Base-by-base conservation (phyloP, 2,113 vertebrate species). In the Lepidiolamprologus cunningtoni region DNA sequence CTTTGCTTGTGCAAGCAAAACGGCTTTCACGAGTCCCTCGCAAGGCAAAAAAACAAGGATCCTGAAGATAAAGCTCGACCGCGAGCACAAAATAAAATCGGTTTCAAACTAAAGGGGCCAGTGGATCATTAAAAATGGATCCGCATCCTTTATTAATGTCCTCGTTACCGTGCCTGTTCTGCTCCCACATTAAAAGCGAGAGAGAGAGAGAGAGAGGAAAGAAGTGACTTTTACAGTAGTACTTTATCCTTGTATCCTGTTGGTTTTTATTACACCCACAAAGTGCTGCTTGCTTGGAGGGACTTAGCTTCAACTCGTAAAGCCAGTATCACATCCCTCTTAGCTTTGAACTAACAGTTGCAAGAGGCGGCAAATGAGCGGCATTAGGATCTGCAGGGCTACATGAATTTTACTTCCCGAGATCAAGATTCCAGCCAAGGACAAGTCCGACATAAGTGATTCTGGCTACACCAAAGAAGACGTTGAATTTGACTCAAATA, bases 61-160 rank as follows among this genome's bases (percentile, higher is more conserved):
- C 81, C 11, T n/a, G 35, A 86, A 35, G 13, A 33, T 47, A 81
- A 54, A 90, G 84, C 78, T 82, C 89, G 14, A 82, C 33, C 52
- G n/a, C 3, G 9, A 85, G 86, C 88, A 88, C 10, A 12, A 82
- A 87, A 17, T 68, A 82, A 87, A 92, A 88, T 89, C 80, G 4
- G 82, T 93, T 91, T 87, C 53, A 86, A 89, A 89, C 86, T 88
- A 93, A 93, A 93, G 87, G 86, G 92, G 92, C 86, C 93, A 90
- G 90, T 13, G 89, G 58, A 92, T 92, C 90, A 95, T 95, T 95
- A 96, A 96, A 95, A 92, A 94, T 94, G 92, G 80, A 96, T 95
- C 76, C 4, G 4, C 90, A 95, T 95, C 84, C 89, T 92, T 95
- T 94, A 95, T 95, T 95, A 91, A 94, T 94, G 86, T 40, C 85